Conservation (phyloP, 2,113 vertebrate genomes). For the Acrocephalus kingi region DNA sequence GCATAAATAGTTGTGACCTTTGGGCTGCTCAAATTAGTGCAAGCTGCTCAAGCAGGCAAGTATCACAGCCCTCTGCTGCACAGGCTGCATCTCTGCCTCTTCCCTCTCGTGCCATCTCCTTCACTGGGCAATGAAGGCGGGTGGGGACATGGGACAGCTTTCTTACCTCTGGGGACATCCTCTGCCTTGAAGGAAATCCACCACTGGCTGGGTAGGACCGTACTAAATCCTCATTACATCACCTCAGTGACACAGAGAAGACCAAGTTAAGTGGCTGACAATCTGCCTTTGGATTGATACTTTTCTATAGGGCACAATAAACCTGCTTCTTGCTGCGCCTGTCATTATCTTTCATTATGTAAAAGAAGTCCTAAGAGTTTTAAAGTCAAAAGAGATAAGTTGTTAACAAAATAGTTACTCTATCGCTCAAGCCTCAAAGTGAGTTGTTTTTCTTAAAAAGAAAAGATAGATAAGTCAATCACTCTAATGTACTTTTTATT, state of each 20-base stretch:
- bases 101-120: neutral
- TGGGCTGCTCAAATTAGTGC: slow-evolving; percentile 67
- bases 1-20: slow-evolving; percentile 69
- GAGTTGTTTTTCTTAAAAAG: neutral
- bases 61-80: neutral
- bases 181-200: neutral
- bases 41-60: neutral
- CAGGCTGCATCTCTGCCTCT: neutral
- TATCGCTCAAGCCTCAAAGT: neutral
- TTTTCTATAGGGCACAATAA: neutral
- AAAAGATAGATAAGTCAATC: neutral
- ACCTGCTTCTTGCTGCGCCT: neutral
- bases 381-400: neutral
- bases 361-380: neutral
- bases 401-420: neutral
- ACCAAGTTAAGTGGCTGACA: neutral
- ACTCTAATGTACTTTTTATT: neutral
- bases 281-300: fast-evolving
- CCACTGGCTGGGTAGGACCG: neutral
- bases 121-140: neutral
- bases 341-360: neutral
- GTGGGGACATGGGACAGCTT: neutral
- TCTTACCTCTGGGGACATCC: neutral
- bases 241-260: neutral
- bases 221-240: neutral